Percentiles rank a stretch among this genome's conserved stretches.
phyloP scores from a whole-genome alignment of 2,888 invertebrate genomes.

The Drosophila gaucha region DNA sequence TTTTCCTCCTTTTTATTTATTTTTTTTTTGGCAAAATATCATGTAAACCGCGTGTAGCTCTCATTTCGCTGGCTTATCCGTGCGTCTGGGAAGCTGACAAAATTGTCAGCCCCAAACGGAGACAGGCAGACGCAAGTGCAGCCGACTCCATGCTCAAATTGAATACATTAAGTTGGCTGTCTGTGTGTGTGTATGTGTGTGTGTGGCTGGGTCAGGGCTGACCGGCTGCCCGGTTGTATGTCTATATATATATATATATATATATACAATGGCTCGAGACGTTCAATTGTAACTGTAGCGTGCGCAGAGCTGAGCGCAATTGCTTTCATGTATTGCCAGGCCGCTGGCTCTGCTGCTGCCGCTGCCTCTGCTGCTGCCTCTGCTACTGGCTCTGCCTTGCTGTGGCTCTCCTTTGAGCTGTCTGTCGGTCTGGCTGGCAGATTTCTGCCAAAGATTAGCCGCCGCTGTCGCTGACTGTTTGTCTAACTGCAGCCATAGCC shows the following conservation, averaged over 20 bases:
- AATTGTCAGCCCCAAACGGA: conserved; percentile 34
- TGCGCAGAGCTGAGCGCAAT: conserved; percentile 45
- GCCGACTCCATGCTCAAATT: conserved; percentile 4
- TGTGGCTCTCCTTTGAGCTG: conserved; percentile 49
- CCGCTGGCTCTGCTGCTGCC: background rate
- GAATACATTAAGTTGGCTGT: conserved; percentile 30
- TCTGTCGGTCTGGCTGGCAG: conserved; percentile 49
- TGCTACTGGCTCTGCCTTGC: background rate
- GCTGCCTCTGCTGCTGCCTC: background rate
- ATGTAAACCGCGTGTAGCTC: conserved; percentile 32
- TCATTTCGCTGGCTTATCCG: conserved; percentile 28
- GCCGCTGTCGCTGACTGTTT: conserved; percentile 57
- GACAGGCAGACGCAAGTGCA: conserved; percentile 13
- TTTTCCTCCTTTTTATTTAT: background rate
- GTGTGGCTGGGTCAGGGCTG: conserved; percentile 34
- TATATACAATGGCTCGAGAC: conserved; percentile 40
- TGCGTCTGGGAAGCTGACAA: conserved; percentile 26
- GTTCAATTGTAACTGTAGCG: conserved; percentile 57
- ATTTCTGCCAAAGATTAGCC: conserved; percentile 64
- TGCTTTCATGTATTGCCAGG: conserved; percentile 45
- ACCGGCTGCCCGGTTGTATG: background rate
- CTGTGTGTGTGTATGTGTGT: too few relatives aligned
- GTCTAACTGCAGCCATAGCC: conserved; percentile 50
- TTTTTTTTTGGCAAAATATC: conserved; percentile 37
- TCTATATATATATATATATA: background rate